Evolutionary conservation across 2,888 invertebrate species (phyloP), one percentile per base, ranked within the genome.

Genomic region (Chalcosyrphus nemorum): DNA sequence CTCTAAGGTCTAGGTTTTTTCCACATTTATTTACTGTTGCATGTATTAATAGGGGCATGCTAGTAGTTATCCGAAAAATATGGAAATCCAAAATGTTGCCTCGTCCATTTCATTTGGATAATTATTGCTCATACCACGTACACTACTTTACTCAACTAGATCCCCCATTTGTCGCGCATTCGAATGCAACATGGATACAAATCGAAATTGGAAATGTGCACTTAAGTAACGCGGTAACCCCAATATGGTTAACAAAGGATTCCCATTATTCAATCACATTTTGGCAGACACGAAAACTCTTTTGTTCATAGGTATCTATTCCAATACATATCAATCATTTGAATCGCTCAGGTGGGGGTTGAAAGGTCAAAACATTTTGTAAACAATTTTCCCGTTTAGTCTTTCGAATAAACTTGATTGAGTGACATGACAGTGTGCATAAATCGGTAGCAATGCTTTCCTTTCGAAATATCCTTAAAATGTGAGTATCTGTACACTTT

Each of bases 181-280:
- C 13, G 6, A 21, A 32, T 32, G 35, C 41, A 41, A 2, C 45
- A 56, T 61, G 27, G 13, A 45, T 1, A 54, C 27, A 19, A 56
- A n/a, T n/a, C n/a, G n/a, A n/a, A n/a, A n/a, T n/a, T n/a, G n/a
- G 4, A 38, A 32, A 24, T 47, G 4, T 50, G 19, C 21, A 27
- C 21, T 17, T 19, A 15, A 54, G 54, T 32, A 47, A 35, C 32
- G n/a, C 43, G 38, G 29, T 54, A 27, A 41, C 52, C 43, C n/a
- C 45, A 56, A 74, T 74, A 7, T 5, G n/a, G 32, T 13, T 19
- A 68, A 50, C 63, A 81, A 70, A 57, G 11, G 43, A 57, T 1
- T 57, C 29, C 41, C 76, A 81, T 70, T 76, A 81, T 57, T 63
- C 63, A 70, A 63, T 57, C 24, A n/a, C n/a, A 70, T 63, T 21